Evolutionary conservation across 2,888 invertebrate species (phyloP), one percentile per base, ranked within the genome.

Genomic region (Venustoraphidia nigricollis): DNA sequence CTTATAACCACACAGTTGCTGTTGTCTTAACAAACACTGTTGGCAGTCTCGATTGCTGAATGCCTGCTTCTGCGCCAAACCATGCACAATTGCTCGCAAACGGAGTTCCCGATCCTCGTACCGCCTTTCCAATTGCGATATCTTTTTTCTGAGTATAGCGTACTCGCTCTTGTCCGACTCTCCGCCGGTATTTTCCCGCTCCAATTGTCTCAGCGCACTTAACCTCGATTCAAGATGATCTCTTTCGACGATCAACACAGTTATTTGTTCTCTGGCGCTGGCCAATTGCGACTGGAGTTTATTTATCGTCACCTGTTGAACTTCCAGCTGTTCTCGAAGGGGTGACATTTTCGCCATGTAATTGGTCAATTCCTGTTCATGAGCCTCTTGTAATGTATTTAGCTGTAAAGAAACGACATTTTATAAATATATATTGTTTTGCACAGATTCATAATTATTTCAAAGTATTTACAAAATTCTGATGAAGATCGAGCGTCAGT

Each of bases 371-470:
- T 84, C 85, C 52, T 80, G 75, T 60, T 83, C 83, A 58, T 83
- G 83, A 3, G 82, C 79, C 55, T 79, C 68, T 67, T 83, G 83
- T 6, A 83, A 73, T 9, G 83, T 83, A 64, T 83, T 86, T 38
- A 88, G 68, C 80, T 87, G 70, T 27, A 35, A 47, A 35, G 9
- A 42, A 39, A 39, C 14, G 34, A 47, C 27, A 17, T n/a, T 47
- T 27, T 46, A 46, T 27, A 17, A n/a, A 46, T 47, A 10, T 14
- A 10, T 14, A 10, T 46, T 47, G 6, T 46, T 11, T 10, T 45
- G 14, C 14, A 34, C 17, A 34, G 36, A 6, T 36, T 34, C 40
- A 8, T 14, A 17, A 41, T 37, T 46, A 10, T 41, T 41, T 43
- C 11, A 39, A 39, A 14, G 13, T 39, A 10, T 39, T 39, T 10